Evolutionary conservation across 2,888 invertebrate genomes (phyloP).

Genomic region (Tricholauxania praeusta): DNA sequence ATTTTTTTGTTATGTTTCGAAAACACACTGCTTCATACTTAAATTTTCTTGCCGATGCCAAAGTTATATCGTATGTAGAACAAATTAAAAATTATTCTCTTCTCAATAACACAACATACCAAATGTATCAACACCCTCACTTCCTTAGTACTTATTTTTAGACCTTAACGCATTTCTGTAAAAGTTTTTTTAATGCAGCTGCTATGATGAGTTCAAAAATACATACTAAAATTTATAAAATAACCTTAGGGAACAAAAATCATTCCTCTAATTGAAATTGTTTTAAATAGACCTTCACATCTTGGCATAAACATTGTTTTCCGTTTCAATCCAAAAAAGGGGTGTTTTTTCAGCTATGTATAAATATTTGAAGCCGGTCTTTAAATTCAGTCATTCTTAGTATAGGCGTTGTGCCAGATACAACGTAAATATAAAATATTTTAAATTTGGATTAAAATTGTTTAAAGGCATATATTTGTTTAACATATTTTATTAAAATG

Average conservation of each 20-base stretch:
- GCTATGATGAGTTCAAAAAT: neutral
- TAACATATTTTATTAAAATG: slow-evolving; percentile 42
- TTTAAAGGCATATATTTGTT: too few relatives aligned
- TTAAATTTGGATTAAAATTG: neutral
- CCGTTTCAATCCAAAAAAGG: neutral
- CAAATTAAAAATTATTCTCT: too few relatives aligned
- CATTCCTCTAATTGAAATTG: neutral
- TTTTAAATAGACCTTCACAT: neutral
- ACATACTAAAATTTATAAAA: neutral
- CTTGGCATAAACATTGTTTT: neutral
- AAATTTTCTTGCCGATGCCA: too few relatives aligned
- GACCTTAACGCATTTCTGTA: neutral
- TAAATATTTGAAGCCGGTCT: slow-evolving; percentile 20
- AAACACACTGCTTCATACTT: too few relatives aligned
- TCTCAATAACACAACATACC: too few relatives aligned
- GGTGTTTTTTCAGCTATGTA: slow-evolving; percentile 10
- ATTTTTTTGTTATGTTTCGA: too few relatives aligned
- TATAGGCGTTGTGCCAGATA: neutral
- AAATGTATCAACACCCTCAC: neutral
- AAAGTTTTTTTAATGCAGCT: neutral
- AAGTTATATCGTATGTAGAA: too few relatives aligned
- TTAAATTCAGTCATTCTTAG: slow-evolving; percentile 20
- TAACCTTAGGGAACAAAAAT: neutral
- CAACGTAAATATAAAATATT: slow-evolving; percentile 7
- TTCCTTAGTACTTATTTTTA: slow-evolving; percentile 3